Evolutionary conservation across 2,888 invertebrate species (phyloP), one percentile per base, ranked within the genome.

Genomic region (Endotricha flammealis): DNA sequence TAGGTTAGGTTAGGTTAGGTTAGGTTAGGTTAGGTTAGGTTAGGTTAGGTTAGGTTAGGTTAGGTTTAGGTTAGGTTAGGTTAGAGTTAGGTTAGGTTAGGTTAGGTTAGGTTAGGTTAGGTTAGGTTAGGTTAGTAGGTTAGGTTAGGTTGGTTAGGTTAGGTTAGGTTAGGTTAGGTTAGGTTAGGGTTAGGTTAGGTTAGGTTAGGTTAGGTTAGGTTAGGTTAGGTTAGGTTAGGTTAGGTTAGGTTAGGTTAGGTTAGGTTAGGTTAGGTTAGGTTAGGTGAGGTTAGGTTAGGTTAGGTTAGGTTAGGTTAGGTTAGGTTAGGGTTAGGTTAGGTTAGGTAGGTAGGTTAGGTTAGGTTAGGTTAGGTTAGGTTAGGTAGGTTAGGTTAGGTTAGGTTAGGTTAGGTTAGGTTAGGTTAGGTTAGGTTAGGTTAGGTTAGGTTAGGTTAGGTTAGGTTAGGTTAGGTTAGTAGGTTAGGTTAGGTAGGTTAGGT

Each of bases 21-120:
- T 39, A 42, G 38, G 44, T 39, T 38, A 36, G 41, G 44, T 46
- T 46, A 41, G 46, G 42, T 43, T 46, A 43, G 46, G 46, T 46
- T 46, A 43, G 46, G 46, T 46, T 46, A 43, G 46, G 46, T 48
- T 44, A 46, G 48, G 42, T 46, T 48, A 39, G 46, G 46, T 41
- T 46, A 20, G n/a, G n/a, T n/a, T n/a, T 42, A 44, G 41, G 44
- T 41, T 38, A 35, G 38, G 45, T 40, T 45, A 38, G 39, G 39
- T 44, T 44, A 39, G 32, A n/a, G 40, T 39, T 38, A 38, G 37
- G 37, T 37, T 37, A 32, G 32, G 37, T 37, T 37, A 32, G 37
- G 37, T 37, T 37, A 36, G 36, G 36, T 36, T 36, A 36, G 36
- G 36, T 36, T 36, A 36, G 36, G 36, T 36, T 36, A 36, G 36